Percentiles rank a stretch among this genome's conserved stretches.
Conservation (phyloP, 2,113 vertebrate species). For the Dipodomys ordii region DNA sequence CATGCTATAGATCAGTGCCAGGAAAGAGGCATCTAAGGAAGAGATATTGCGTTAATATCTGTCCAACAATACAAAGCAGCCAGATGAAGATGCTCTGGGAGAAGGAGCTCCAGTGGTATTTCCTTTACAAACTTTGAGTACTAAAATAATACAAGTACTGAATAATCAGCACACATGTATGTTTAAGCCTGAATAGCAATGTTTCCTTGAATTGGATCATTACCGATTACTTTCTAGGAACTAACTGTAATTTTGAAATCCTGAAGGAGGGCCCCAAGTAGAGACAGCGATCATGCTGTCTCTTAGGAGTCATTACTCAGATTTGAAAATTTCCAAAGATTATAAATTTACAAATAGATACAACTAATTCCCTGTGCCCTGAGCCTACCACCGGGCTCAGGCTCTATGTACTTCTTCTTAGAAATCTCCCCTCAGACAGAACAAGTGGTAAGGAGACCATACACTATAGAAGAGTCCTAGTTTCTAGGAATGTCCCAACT, state of each 20-base stretch:
- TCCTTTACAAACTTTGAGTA: background rate
- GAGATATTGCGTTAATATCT: background rate
- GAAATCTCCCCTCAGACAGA: background rate
- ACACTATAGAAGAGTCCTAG: background rate
- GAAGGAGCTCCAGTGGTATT: background rate
- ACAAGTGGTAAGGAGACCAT: background rate
- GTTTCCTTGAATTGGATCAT: background rate
- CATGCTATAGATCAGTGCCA: background rate
- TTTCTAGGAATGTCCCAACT: background rate
- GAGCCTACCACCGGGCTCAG: background rate
- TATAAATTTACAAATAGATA: background rate
- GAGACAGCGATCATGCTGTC: background rate
- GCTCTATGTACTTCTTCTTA: background rate
- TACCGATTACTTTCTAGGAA: background rate
- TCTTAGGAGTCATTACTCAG: background rate
- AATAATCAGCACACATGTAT: background rate
- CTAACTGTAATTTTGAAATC: background rate
- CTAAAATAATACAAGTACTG: background rate
- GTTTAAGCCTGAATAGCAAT: background rate
- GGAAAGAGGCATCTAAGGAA: background rate
- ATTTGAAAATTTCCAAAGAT: background rate
- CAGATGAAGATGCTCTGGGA: background rate
- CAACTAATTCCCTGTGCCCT: background rate
- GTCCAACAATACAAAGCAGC: background rate
- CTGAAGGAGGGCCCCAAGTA: background rate